Percentiles rank a stretch among this genome's conserved stretches.
These are phyloP conservation scores for Suncus etruscus DNA, from an alignment of 2,113 vertebrate genomes.

Conservation along the genomic window DNA sequence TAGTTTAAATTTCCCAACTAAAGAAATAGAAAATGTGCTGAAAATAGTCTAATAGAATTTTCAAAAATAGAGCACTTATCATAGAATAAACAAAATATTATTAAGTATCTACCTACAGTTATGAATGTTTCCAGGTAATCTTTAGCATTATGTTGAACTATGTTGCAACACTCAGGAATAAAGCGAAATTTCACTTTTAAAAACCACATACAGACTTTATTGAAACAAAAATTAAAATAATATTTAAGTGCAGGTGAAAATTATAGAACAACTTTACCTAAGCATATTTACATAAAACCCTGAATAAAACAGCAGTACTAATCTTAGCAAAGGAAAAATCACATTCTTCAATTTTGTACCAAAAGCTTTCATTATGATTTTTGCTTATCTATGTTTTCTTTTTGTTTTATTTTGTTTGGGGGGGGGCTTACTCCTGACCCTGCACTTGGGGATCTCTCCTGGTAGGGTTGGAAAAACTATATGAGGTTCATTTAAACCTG, in stretches of 20 bases:
- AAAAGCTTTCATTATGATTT: not conserved
- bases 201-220: not conserved
- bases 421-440: too few species aligned
- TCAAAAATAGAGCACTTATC: not conserved
- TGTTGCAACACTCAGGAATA: slow-evolving; percentile 7
- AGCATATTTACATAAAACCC: not conserved
- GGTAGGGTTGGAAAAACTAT: too few species aligned
- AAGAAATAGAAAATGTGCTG: not conserved
- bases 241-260: not conserved
- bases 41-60: not conserved
- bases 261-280: not conserved
- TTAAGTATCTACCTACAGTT: not conserved
- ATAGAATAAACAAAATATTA: slow-evolving; percentile 8
- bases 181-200: slow-evolving; percentile 9
- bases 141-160: slow-evolving; percentile 5
- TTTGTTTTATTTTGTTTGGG: not conserved
- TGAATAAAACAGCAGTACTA: not conserved
- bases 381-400: not conserved
- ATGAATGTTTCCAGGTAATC: not conserved
- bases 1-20: slow-evolving; percentile 14
- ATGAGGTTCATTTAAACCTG: too few species aligned
- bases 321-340: not conserved
- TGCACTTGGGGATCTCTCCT: too few species aligned
- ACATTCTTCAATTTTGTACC: too few species aligned
- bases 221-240: not conserved